Evolutionary conservation across 2,113 vertebrate genomes (phyloP), one percentile per base, ranked within the genome.

Genomic region (Strix aluco): DNA sequence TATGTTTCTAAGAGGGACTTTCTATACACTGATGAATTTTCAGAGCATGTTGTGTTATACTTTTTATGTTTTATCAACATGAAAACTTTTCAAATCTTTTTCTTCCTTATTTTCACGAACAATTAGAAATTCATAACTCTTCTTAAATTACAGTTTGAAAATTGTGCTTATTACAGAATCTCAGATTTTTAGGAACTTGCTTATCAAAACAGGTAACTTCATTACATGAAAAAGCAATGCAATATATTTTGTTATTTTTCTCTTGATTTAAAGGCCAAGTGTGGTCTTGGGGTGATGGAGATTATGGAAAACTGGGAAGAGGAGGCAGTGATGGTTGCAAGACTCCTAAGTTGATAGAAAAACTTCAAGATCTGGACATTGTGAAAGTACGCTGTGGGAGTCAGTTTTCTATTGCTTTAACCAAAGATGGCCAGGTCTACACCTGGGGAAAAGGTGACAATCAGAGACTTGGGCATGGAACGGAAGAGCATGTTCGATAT

Each of bases 391-490:
- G 98, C 95, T 99, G 99, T 13, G 99, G 99, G 59, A 99, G 99
- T 96, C 99, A 99, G 90, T 99, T 99, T 96, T 99, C 99, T 18
- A 97, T 99, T 94, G 99, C 99, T 23, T 98, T 99, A 90, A 99
- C 99, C 26, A 99, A 99, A 98, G 99, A 99, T 42, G 99, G 99
- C 5, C 99, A 99, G 83, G 99, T 99, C 38, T 99, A 99, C 92
- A 99, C 99, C 7, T 99, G 99, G 99, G 99, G 99, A 13, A 99
- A 99, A 94, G 99, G 99, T 61, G 99, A 99, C 98, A 99, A 99
- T 93, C 99, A 99, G 94, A 99, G 99, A 13, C 99, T 99, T 32
- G 99, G 99, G 3, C 99, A 99, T 29, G 99, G 99, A 71, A 99
- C 99, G 0, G 99, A 99, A 78, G 99, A 99, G 81, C 99, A 99